phyloP scores from a whole-genome alignment of 2,113 vertebrate genomes.

The Glareola pratincola region DNA sequence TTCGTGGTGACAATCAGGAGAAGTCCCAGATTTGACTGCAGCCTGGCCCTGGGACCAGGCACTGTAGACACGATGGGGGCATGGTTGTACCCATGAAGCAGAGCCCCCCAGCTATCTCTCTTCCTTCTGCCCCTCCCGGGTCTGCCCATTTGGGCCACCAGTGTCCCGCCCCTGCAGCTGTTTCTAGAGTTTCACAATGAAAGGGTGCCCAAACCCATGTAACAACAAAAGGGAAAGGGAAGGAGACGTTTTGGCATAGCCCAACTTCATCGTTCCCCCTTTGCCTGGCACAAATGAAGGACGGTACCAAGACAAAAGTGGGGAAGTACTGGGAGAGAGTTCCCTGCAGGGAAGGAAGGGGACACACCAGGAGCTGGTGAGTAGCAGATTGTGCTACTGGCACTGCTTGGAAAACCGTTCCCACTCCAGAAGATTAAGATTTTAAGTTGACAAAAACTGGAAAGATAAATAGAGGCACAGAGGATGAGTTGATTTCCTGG shows the following conservation, averaged over 20 bases:
- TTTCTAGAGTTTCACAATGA: background rate
- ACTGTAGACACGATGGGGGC: background rate
- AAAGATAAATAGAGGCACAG: background rate
- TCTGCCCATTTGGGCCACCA: background rate
- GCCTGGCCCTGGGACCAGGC: background rate
- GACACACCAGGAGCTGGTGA: background rate
- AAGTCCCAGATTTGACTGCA: background rate
- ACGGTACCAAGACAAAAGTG: background rate
- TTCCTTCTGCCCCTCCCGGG: background rate
- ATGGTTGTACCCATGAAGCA: background rate
- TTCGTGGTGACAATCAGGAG: background rate
- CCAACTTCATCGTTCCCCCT: background rate
- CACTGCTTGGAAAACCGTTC: background rate
- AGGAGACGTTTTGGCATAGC: background rate
- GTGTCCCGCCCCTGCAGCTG: too few relatives aligned
- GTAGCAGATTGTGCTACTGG: background rate
- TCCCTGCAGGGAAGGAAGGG: background rate
- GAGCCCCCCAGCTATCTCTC: background rate
- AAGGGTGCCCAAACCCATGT: background rate
- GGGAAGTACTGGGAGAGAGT: background rate
- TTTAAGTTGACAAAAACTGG: background rate
- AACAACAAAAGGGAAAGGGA: background rate
- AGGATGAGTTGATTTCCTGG: background rate
- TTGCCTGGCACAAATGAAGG: background rate
- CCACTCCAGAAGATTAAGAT: background rate